Evolutionary conservation across 2,797 vertebrate species (phyloP).

Genomic region (Sparidentex hasta): DNA sequence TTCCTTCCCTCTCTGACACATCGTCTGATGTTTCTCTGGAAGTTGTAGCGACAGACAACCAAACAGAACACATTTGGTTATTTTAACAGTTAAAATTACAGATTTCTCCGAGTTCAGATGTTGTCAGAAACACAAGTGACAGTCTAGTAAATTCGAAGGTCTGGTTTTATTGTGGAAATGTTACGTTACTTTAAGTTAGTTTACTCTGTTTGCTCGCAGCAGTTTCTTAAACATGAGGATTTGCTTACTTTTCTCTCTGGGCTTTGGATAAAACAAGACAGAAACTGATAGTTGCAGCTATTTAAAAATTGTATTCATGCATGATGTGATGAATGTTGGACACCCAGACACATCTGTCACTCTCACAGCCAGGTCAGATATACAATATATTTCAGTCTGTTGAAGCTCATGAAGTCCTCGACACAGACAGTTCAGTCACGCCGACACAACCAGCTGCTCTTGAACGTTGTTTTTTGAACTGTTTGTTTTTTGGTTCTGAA

Average conservation of each 20-base stretch:
- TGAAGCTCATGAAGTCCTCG: neutral
- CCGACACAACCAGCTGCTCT: neutral
- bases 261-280: neutral
- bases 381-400: neutral
- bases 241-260: neutral
- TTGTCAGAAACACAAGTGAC: too few relatives aligned
- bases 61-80: too few relatives aligned
- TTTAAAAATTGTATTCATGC: neutral
- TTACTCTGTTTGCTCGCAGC: neutral
- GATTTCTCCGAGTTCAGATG: too few relatives aligned
- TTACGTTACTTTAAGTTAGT: neutral
- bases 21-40: too few relatives aligned
- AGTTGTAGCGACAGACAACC: too few relatives aligned
- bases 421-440: neutral
- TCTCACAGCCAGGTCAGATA: neutral
- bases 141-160: too few relatives aligned
- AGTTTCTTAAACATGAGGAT: neutral
- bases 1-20: too few relatives aligned
- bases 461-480: neutral
- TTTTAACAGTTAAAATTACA: too few relatives aligned
- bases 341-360: neutral
- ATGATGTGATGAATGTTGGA: neutral
- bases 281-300: neutral
- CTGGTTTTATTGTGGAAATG: too few relatives aligned
- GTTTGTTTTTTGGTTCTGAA: conserved; percentile 2